Percentiles rank a stretch among this genome's conserved stretches.
Evolutionary conservation across 1,140 invertebrate genomes (phyloP).

Genomic region (Diachasmimorpha longicaudata): DNA sequence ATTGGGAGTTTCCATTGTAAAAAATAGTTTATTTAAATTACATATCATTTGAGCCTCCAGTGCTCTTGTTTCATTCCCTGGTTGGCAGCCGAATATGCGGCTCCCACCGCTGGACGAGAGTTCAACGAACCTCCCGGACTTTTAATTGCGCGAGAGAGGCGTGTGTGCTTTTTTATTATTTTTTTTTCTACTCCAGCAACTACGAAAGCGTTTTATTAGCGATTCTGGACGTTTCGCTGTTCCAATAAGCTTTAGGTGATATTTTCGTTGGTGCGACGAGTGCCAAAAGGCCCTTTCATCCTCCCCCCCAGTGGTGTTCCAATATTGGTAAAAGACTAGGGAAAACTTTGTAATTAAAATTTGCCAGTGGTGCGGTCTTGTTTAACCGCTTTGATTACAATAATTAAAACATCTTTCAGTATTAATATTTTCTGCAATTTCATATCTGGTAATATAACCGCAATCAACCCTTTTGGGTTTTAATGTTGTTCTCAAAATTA

Average conservation of each 20-base stretch:
- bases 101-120: background rate
- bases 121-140: constrained; percentile 25
- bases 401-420: too few relatives aligned
- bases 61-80: background rate
- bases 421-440: too few relatives aligned
- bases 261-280: constrained; percentile 1
- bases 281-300: background rate
- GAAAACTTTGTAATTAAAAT: background rate
- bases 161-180: background rate
- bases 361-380: background rate
- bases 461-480: too few relatives aligned
- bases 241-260: constrained; percentile 24
- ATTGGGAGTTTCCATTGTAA: background rate
- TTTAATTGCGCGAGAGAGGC: constrained; percentile 27
- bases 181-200: constrained; percentile 4
- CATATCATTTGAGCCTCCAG: background rate
- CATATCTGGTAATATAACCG: too few relatives aligned
- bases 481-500: too few relatives aligned
- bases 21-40: background rate
- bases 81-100: background rate
- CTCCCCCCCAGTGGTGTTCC: background rate
- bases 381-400: too few relatives aligned
- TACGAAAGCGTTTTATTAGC: constrained; percentile 21
- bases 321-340: background rate
- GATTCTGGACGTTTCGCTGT: constrained; percentile 23